These are phyloP conservation scores for Microplitis manilae DNA, from an alignment of 2,888 invertebrate genomes.

Conservation along the genomic window DNA sequence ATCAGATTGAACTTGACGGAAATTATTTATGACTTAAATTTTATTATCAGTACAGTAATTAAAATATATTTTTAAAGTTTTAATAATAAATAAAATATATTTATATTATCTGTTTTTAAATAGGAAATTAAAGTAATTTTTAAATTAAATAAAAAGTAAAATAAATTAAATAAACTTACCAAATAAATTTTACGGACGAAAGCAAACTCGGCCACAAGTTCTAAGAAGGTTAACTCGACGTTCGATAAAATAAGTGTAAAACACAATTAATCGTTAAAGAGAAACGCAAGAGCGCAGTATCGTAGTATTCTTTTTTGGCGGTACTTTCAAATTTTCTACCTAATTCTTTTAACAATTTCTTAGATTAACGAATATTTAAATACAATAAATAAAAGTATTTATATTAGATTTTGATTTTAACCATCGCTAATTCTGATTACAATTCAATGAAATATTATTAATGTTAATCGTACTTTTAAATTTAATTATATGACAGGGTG, in stretches of 20 bases:
- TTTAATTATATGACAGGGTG: too few relatives aligned
- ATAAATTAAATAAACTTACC: constrained; percentile 51
- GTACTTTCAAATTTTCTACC: too few relatives aligned
- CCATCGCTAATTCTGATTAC: too few relatives aligned
- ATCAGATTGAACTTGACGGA: constrained; percentile 38
- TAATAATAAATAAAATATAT: neutral
- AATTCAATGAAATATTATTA: too few relatives aligned
- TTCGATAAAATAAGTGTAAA: neutral
- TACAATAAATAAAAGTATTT: too few relatives aligned
- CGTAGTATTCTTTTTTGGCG: too few relatives aligned
- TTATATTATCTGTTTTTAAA: constrained; percentile 7
- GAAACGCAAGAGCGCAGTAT: neutral
- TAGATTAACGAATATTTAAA: too few relatives aligned
- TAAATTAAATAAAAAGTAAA: constrained; percentile 13
- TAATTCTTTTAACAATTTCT: too few relatives aligned
- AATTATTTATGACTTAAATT: neutral
- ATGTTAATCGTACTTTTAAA: too few relatives aligned
- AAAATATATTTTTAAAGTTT: neutral
- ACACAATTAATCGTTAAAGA: neutral
- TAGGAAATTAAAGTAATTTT: neutral
- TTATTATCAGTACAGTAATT: neutral
- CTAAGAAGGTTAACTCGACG: constrained; percentile 34
- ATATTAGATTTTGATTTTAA: too few relatives aligned
- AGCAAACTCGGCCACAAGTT: constrained; percentile 39
- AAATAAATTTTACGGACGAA: constrained; percentile 50